Evolutionary conservation across 2,113 vertebrate species (phyloP), one percentile per base, ranked within the genome.

Genomic region (Gavia stellata): DNA sequence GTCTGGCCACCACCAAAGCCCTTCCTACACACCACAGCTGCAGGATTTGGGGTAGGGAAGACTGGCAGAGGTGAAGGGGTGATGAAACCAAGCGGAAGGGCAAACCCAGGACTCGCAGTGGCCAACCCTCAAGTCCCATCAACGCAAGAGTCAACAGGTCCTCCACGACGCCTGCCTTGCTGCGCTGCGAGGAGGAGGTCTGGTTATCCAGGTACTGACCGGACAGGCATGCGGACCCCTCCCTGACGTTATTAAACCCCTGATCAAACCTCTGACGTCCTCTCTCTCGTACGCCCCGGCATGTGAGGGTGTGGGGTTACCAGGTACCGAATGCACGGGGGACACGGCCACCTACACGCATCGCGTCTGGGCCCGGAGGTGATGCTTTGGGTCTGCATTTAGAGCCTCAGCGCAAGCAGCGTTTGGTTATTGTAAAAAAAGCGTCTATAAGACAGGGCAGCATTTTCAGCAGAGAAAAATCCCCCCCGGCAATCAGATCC

Each of bases 231-330:
- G 2, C 13, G 28, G 75, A 34, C 25, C 11, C 66, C 53, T 26
- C 47, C 65, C 29, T 42, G 36, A 45, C 25, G 36, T 36, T 67
- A n/a, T 11, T 21, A 47, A 80, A 38, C 4, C 33, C n/a, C 33
- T 17, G 17, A 28, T 68, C 12, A 82, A 70, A 50, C 11, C 28
- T n/a, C 50, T 47, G 68, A 52, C 0, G 3, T 59, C 58, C 38
- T 59, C 31, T 29, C 29, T 61, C 38, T 50, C 0, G 0, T 29
- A 47, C 11, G 12, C 38, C 42, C 21, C 2, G 3, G n/a, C 3
- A 5, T 33, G 17, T 10, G 33, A 91, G 28, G 33, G 17, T 4
- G 7, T 34, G 36, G 38, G 50, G 11, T 53, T 33, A 73, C 65
- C 19, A 45, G 40, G 24, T 52, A 62, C 18, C 1, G 3, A 53